Percentiles rank a stretch among this genome's conserved stretches.
Conservation (phyloP, 2,797 vertebrate genomes). For the Gymnoscopelus microlampas region DNA sequence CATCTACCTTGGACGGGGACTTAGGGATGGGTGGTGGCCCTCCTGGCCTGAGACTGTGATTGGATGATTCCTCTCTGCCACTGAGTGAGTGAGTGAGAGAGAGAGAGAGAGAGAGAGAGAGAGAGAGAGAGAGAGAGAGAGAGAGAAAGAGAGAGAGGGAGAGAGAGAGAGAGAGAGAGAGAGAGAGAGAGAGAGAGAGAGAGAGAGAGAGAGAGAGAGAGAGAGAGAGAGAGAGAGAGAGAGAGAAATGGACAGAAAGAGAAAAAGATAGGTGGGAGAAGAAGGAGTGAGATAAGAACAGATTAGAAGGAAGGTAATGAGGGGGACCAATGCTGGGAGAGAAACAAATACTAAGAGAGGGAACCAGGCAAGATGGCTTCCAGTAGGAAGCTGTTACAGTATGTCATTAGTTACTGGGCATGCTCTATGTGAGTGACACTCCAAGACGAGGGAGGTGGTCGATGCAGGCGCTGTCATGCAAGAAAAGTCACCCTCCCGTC, state of each 20-base stretch:
- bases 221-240: slow-evolving; percentile 6
- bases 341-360: slow-evolving; percentile 12
- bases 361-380: background rate
- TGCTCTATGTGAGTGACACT: slow-evolving; percentile 48
- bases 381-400: background rate
- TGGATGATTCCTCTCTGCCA: slow-evolving; percentile 86
- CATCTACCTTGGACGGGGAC: slow-evolving; percentile 94
- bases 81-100: slow-evolving; percentile 72
- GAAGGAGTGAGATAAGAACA: background rate
- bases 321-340: slow-evolving; percentile 24
- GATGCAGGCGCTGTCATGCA: slow-evolving; percentile 67
- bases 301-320: slow-evolving; percentile 1
- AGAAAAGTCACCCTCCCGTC: slow-evolving; percentile 36
- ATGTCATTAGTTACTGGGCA: slow-evolving; percentile 38
- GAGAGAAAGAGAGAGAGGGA: slow-evolving; percentile 6
- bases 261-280: slow-evolving; percentile 4
- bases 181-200: background rate
- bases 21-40: slow-evolving; percentile 89
- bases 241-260: slow-evolving; percentile 6
- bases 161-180: slow-evolving; percentile 26
- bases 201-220: background rate
- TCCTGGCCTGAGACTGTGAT: slow-evolving; percentile 89
- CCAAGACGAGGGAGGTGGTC: slow-evolving; percentile 28
- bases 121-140: background rate
- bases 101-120: background rate